A percentile compares a stretch with the other conserved stretches of the same genome.
Conservation (phyloP, 2,113 vertebrate species). For the Prunella fulvescens region DNA sequence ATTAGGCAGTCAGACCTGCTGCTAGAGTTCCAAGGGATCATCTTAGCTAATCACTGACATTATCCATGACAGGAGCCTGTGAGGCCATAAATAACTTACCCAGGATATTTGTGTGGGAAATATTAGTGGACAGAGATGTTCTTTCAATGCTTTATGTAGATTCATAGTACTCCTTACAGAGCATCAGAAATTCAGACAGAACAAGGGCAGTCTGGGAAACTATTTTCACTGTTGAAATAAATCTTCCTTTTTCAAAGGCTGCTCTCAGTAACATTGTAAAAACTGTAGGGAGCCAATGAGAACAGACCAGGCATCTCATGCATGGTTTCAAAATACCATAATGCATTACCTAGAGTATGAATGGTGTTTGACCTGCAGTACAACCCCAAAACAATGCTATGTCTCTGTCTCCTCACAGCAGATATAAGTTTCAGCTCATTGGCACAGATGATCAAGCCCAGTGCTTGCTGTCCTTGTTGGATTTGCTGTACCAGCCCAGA, state of each 20-base stretch:
- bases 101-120: background rate
- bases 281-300: rapidly evolving
- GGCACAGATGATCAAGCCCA: background rate
- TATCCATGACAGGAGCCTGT: background rate
- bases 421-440: background rate
- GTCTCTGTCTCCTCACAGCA: background rate
- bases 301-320: background rate
- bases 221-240: background rate
- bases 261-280: background rate
- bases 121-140: background rate
- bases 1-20: background rate
- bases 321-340: background rate
- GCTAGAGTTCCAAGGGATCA: background rate
- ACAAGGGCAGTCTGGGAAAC: background rate
- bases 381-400: background rate
- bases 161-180: background rate
- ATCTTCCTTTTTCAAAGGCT: background rate
- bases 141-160: background rate
- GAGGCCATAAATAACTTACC: background rate
- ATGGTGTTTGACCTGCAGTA: background rate
- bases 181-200: background rate
- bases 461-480: background rate
- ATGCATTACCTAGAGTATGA: background rate
- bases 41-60: slow-evolving; percentile 20
- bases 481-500: background rate